Evolutionary conservation across 2,888 invertebrate genomes (phyloP).

Genomic region (Clostera curtula): DNA sequence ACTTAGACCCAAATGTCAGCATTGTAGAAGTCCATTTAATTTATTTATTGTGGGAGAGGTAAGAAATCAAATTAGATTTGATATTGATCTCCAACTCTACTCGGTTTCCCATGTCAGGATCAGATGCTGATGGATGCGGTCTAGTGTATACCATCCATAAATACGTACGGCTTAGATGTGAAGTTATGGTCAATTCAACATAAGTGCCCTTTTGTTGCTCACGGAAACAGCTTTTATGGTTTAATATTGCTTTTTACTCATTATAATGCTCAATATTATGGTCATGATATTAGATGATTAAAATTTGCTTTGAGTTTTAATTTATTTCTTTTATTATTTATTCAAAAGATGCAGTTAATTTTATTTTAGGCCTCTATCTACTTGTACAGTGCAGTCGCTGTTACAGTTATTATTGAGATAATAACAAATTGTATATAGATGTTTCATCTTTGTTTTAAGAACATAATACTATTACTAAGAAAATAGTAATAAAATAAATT

Average conservation of each 20-base stretch:
- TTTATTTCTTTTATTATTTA: conserved; percentile 50
- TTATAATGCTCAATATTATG: conserved; percentile 69
- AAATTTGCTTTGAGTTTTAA: conserved; percentile 45
- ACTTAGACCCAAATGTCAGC: too few relatives aligned
- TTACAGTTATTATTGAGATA: conserved; percentile 12
- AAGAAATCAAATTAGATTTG: too few relatives aligned
- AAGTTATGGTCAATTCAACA: conserved; percentile 63
- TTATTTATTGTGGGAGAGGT: too few relatives aligned
- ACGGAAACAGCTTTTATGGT: conserved; percentile 39
- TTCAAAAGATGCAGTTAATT: conserved; percentile 14
- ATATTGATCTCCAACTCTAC: too few relatives aligned
- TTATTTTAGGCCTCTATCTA: conserved; percentile 11
- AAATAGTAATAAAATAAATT: too few relatives aligned
- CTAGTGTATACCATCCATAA: conserved; percentile 35
- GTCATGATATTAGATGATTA: conserved; percentile 67
- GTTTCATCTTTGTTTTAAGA: too few relatives aligned
- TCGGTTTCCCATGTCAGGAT: too few relatives aligned
- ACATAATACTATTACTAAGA: too few relatives aligned
- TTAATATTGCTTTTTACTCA: conserved; percentile 59
- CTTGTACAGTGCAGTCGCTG: conserved; percentile 10
- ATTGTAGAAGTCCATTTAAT: too few relatives aligned
- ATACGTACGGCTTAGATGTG: conserved; percentile 37
- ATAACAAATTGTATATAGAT: too few relatives aligned
- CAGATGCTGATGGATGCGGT: conserved; percentile 16
- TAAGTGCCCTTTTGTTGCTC: conserved; percentile 65